phyloP scores from a whole-genome alignment of 2,888 invertebrate genomes.

The Cephalotes varians region DNA sequence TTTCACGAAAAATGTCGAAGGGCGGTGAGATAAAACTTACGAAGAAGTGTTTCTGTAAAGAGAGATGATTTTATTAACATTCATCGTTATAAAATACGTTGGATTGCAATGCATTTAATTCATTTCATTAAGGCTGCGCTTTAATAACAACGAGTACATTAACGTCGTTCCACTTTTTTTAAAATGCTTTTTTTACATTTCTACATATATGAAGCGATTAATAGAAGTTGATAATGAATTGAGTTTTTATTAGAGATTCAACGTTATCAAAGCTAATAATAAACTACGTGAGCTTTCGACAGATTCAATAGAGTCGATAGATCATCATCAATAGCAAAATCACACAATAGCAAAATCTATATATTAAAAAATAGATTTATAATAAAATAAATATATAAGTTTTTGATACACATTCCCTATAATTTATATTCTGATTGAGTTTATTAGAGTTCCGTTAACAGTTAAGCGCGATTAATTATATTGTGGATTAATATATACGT shows the following conservation, averaged over 20 bases:
- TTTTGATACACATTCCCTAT: not conserved
- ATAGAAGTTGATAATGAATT: not conserved
- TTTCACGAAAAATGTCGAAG: not conserved
- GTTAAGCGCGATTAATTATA: conserved; percentile 25
- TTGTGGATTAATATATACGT: not conserved
- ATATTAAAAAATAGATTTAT: conserved; percentile 8
- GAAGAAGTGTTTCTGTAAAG: conserved; percentile 10
- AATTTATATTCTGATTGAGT: not conserved
- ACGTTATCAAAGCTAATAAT: conserved; percentile 32
- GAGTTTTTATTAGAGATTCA: conserved; percentile 15
- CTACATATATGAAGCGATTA: not conserved
- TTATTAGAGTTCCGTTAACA: not conserved
- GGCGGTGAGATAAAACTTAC: not conserved
- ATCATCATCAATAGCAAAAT: not conserved
- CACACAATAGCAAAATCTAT: conserved; percentile 16
- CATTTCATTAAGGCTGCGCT: conserved; percentile 37
- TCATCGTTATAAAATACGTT: conserved; percentile 40
- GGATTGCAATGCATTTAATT: conserved; percentile 42
- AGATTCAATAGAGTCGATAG: not conserved
- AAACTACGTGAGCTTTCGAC: conserved; percentile 6
- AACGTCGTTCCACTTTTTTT: conserved; percentile 42
- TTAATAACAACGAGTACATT: conserved; percentile 45
- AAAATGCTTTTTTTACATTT: conserved; percentile 24
- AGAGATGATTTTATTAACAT: conserved; percentile 46
- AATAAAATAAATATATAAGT: conserved; percentile 14